These are phyloP conservation scores for Hyperopisus bebe DNA, from an alignment of 2,113 vertebrate genomes.

Conservation along the genomic window DNA sequence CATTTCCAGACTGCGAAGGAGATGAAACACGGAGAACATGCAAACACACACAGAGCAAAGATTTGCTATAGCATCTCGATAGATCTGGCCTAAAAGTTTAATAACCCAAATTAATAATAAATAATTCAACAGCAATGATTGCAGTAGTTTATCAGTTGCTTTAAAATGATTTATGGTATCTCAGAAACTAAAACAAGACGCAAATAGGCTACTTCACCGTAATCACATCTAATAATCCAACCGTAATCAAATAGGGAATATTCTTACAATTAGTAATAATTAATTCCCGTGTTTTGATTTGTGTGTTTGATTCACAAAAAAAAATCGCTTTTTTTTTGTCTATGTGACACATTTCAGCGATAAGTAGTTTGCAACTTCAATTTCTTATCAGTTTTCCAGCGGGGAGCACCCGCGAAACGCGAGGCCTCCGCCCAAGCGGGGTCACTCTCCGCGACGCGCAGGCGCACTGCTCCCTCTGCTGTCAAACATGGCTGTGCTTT, in stretches of 20 bases:
- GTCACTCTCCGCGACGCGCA: conserved; percentile 61
- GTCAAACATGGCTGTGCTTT: conserved; percentile 92
- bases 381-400: neutral
- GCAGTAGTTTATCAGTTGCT: neutral
- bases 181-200: neutral
- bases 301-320: too few species aligned
- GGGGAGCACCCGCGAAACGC: neutral
- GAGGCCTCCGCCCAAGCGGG: conserved; percentile 62
- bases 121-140: neutral
- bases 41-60: neutral
- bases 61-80: neutral
- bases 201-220: neutral
- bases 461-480: conserved; percentile 70
- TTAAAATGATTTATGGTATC: neutral
- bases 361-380: neutral
- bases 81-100: neutral
- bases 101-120: neutral
- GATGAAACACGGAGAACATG: neutral
- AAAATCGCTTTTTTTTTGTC: neutral
- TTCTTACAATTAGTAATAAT: neutral
- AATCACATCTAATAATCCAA: conserved; percentile 9
- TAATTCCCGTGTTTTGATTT: neutral
- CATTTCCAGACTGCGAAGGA: neutral
- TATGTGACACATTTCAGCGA: neutral
- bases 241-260: neutral